Evolutionary conservation across 2,888 invertebrate genomes (phyloP), one percentile per base, ranked within the genome.

Genomic region (Conchocele bisecta): DNA sequence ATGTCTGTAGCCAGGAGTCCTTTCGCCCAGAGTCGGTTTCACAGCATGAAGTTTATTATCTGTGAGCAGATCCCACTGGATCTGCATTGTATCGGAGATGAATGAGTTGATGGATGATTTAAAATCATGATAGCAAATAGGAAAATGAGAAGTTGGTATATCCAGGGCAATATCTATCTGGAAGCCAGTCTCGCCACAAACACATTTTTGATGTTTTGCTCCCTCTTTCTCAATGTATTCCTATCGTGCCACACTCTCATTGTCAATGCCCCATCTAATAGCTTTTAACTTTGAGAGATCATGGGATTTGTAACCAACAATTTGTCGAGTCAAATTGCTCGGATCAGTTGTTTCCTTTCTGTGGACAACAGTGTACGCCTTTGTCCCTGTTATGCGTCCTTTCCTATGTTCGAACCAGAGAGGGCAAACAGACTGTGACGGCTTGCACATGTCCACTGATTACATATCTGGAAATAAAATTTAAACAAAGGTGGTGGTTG

Each of bases 401-500:
- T 48, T 60, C 13, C 66, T 39, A 6, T 72, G 72, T 37, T 67
- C 48, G 26, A 26, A 67, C 72, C 72, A 72, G 3, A 66, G 31
- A 20, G 60, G 51, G 51, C 72, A 44, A 5, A 50, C 51, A n/a
- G 56, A 13, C 39, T 72, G 65, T 15, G 33, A 29, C n/a, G 28
- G 15, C 22, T 58, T 71, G 60, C 3, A 75, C 75, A 65, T 75
- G 71, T 22, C 75, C 70, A 74, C 64, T 73, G 28, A 60, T 28
- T 5, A 73, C 68, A 59, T 46, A 73, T 15, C 73, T 73, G 58
- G 4, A 58, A 46, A 29, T n/a, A n/a, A n/a, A n/a, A n/a, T n/a
- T n/a, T n/a, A n/a, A n/a, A n/a, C n/a, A n/a, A n/a, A n/a, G n/a
- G n/a, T n/a, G n/a, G n/a, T n/a, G n/a, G n/a, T n/a, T n/a, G n/a